Evolutionary conservation across 2,888 invertebrate species (phyloP).

Genomic region (Caenorhabditis japonica): DNA sequence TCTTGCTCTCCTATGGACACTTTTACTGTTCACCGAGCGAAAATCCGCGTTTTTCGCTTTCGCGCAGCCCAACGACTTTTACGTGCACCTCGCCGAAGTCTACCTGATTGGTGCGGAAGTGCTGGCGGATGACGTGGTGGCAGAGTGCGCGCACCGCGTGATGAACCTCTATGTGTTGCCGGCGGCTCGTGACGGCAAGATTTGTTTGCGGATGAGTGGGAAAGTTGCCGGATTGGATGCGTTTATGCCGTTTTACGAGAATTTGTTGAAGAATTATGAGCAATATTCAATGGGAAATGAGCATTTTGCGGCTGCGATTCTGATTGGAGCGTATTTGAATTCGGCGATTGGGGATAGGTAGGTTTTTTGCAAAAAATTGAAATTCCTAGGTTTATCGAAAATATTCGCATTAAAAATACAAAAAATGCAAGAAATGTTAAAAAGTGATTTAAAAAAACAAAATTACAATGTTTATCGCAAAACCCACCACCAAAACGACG

Average conservation of each 20-base stretch:
- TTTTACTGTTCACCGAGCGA: conserved; percentile 58
- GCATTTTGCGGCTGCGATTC: conserved; percentile 55
- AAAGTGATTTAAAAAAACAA: too few species aligned
- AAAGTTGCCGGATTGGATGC: conserved; percentile 70
- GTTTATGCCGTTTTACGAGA: conserved; percentile 74
- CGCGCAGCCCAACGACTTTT: conserved; percentile 65
- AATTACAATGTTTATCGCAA: too few species aligned
- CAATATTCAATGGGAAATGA: conserved; percentile 65
- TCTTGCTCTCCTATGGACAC: conserved; percentile 69
- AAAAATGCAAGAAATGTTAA: background rate
- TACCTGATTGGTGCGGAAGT: conserved; percentile 57
- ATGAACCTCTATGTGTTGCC: conserved; percentile 56
- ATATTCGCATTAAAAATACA: background rate
- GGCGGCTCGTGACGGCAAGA: conserved; percentile 50
- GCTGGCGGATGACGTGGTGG: conserved; percentile 60
- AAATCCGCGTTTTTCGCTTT: conserved; percentile 62
- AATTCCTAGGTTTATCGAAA: background rate
- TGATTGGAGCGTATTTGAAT: conserved; percentile 60
- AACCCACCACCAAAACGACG: too few species aligned
- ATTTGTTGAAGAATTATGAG: conserved; percentile 66
- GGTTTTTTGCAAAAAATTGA: background rate
- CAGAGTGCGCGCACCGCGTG: conserved; percentile 48
- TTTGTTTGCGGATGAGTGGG: conserved; percentile 58
- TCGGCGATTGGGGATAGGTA: conserved; percentile 48
- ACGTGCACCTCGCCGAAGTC: conserved; percentile 45